Percentiles rank a stretch among this genome's conserved stretches.
Evolutionary conservation across 1,140 invertebrate genomes (phyloP).

Genomic region (Heliconius eleuchia): DNA sequence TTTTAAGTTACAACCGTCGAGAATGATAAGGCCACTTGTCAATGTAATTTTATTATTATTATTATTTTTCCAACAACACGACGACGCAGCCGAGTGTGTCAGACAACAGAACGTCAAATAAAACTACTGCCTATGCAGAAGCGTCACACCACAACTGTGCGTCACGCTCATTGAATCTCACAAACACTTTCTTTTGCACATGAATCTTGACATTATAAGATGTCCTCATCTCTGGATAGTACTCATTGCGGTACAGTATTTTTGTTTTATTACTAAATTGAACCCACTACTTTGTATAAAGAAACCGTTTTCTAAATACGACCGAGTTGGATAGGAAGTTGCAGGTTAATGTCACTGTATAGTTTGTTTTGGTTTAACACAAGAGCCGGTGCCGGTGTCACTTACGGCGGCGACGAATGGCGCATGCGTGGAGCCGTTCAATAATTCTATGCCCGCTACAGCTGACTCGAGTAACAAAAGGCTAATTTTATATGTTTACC

Average conservation of each 20-base stretch:
- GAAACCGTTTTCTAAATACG: slow-evolving; percentile 11
- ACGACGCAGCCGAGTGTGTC: slow-evolving; percentile 62
- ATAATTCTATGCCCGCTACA: slow-evolving; percentile 61
- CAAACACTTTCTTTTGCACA: slow-evolving; percentile 73
- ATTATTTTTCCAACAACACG: slow-evolving; percentile 49
- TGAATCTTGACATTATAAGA: slow-evolving; percentile 39
- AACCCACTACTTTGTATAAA: neutral
- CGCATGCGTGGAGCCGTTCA: slow-evolving; percentile 72
- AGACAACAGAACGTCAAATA: slow-evolving; percentile 58
- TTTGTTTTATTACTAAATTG: slow-evolving; percentile 6
- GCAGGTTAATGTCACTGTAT: slow-evolving; percentile 64
- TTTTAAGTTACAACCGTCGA: slow-evolving; percentile 16
- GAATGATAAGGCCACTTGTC: slow-evolving; percentile 22
- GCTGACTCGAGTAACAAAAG: slow-evolving; percentile 54
- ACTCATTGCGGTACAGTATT: neutral
- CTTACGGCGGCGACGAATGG: slow-evolving; percentile 39
- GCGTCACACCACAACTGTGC: slow-evolving; percentile 51
- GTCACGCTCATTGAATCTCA: slow-evolving; percentile 64
- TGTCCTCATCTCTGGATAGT: slow-evolving; percentile 30
- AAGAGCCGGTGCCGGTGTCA: slow-evolving; percentile 50
- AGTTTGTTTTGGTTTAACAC: slow-evolving; percentile 70
- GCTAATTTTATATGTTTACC: neutral
- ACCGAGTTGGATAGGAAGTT: slow-evolving; percentile 37
- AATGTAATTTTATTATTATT: slow-evolving; percentile 40
- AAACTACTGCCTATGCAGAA: slow-evolving; percentile 49